Conservation (phyloP, 2,888 invertebrate species). For the Parasteatoda lunata region DNA sequence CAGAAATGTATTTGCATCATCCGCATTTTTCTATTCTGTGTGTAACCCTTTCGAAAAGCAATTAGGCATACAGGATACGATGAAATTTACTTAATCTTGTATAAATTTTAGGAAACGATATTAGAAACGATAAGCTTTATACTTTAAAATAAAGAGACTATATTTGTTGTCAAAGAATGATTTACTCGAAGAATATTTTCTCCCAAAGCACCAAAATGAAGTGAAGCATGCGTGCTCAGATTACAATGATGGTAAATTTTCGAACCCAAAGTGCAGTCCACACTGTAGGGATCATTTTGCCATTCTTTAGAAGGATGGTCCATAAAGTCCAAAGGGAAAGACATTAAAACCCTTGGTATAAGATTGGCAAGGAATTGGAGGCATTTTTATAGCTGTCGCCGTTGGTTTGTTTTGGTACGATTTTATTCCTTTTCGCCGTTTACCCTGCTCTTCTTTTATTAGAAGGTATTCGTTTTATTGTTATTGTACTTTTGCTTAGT, state of each 20-base stretch:
- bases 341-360: slow-evolving; percentile 45
- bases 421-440: slow-evolving; percentile 10
- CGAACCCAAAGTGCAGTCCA: neutral
- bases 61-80: no score
- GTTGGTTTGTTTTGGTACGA: slow-evolving; percentile 25
- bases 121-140: no score
- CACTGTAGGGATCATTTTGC: slow-evolving; percentile 25
- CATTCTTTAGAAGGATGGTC: slow-evolving; percentile 41
- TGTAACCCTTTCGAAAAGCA: no score
- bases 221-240: slow-evolving; percentile 22
- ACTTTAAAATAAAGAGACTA: no score
- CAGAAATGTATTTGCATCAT: no score
- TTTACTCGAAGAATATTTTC: neutral
- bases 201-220: neutral
- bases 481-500: slow-evolving; percentile 9
- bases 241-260: slow-evolving; percentile 17
- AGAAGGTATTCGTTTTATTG: slow-evolving; percentile 39
- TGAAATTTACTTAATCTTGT: no score
- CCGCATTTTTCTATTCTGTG: no score
- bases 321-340: slow-evolving; percentile 51
- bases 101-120: no score
- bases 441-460: slow-evolving; percentile 33
- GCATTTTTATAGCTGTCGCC: slow-evolving; percentile 58
- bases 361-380: slow-evolving; percentile 47
- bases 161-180: neutral